These are phyloP conservation scores for Australoheros scitulus DNA, from an alignment of 2,113 vertebrate species.

Conservation along the genomic window DNA sequence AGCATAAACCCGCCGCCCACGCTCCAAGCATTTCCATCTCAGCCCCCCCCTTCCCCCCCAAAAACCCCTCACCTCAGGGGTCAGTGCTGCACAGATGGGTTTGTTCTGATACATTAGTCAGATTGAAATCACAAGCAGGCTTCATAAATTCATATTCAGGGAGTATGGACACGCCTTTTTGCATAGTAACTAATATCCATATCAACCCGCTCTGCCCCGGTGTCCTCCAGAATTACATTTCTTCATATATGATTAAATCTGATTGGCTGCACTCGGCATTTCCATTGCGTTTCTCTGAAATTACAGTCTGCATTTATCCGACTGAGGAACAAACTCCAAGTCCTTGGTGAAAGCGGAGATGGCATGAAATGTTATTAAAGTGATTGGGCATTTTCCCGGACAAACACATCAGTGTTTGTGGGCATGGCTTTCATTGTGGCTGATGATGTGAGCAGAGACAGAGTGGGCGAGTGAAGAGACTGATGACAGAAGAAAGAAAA, in stretches of 20 bases:
- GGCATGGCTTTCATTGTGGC: slow-evolving; percentile 48
- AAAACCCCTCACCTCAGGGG: slow-evolving; percentile 68
- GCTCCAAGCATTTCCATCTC: slow-evolving; percentile 29
- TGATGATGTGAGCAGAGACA: slow-evolving; percentile 59
- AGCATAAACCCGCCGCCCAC: slow-evolving; percentile 54
- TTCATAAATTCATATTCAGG: slow-evolving; percentile 78
- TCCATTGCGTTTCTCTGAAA: slow-evolving; percentile 75
- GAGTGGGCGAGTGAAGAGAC: slow-evolving; percentile 57
- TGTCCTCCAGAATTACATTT: slow-evolving; percentile 80
- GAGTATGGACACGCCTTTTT: slow-evolving; percentile 72
- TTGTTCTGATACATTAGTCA: slow-evolving; percentile 82
- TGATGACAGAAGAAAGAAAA: slow-evolving; percentile 57
- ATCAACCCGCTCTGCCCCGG: slow-evolving; percentile 72
- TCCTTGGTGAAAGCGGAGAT: slow-evolving; percentile 70
- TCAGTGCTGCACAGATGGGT: slow-evolving; percentile 78
- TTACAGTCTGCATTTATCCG: slow-evolving; percentile 61
- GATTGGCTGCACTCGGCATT: slow-evolving; percentile 75
- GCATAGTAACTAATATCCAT: slow-evolving; percentile 73
- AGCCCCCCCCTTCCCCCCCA: not conserved
- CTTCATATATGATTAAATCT: slow-evolving; percentile 80
- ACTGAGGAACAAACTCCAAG: slow-evolving; percentile 57
- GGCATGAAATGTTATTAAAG: slow-evolving; percentile 78
- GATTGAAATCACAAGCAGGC: slow-evolving; percentile 80
- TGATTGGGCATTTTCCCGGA: slow-evolving; percentile 71
- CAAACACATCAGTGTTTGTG: slow-evolving; percentile 70